Conservation (phyloP, 1,140 invertebrate genomes). For the Dryas iulia region DNA sequence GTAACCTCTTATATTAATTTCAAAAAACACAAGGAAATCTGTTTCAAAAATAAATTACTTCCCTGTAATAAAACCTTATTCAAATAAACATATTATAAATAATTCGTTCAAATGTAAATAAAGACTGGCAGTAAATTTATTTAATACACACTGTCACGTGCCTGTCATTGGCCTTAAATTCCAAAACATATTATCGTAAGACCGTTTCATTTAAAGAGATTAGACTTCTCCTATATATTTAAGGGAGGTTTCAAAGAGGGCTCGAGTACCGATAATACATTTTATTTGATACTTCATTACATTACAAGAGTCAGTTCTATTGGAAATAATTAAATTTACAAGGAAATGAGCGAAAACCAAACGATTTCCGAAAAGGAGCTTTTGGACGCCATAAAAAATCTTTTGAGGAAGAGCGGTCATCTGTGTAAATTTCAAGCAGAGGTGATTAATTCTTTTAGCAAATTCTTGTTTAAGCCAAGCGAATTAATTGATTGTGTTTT, state of each 20-base stretch:
- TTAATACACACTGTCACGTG: background rate
- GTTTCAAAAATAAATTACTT: background rate
- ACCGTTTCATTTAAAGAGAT: background rate
- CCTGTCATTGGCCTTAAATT: background rate
- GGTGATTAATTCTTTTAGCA: constrained; percentile 42
- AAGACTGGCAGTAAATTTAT: background rate
- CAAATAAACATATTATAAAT: background rate
- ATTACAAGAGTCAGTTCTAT: constrained; percentile 36
- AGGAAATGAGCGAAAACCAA: constrained; percentile 59
- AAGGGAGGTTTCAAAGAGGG: background rate
- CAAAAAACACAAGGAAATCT: background rate
- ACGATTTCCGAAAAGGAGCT: constrained; percentile 61
- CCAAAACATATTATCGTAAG: background rate
- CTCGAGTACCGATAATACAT: background rate
- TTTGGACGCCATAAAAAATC: constrained; percentile 65
- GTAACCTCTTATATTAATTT: too few species aligned
- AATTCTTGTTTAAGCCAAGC: constrained; percentile 24
- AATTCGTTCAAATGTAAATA: background rate
- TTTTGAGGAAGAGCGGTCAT: constrained; percentile 60
- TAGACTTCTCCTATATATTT: background rate
- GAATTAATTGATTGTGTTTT: constrained; percentile 19
- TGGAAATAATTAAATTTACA: constrained; percentile 45
- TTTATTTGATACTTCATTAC: constrained; percentile 9
- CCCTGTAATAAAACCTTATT: background rate
- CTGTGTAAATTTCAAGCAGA: constrained; percentile 66